Conservation (phyloP, 1,140 invertebrate genomes). For the Bombus ignitus region DNA sequence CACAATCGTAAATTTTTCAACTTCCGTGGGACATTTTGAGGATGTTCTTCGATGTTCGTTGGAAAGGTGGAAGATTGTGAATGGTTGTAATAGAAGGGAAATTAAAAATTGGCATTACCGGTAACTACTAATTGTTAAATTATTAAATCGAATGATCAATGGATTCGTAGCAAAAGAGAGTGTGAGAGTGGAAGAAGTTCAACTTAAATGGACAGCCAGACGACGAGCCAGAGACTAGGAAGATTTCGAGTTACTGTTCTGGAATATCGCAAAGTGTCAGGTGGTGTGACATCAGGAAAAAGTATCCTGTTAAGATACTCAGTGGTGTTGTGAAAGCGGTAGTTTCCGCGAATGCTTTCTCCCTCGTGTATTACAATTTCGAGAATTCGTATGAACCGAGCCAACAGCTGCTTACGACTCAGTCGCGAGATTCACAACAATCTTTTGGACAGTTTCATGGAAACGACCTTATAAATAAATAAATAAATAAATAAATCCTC, state of each 20-base stretch:
- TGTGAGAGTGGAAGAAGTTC: neutral
- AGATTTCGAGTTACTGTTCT: neutral
- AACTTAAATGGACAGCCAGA: too few relatives aligned
- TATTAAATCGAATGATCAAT: too few relatives aligned
- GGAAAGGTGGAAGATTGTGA: too few relatives aligned
- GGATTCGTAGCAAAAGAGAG: neutral
- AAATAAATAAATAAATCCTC: neutral
- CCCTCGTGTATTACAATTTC: slow-evolving; percentile 5
- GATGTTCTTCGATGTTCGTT: too few relatives aligned
- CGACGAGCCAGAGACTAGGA: neutral
- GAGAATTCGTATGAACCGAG: slow-evolving; percentile 10
- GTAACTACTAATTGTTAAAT: too few relatives aligned
- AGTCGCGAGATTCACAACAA: neutral
- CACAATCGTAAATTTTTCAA: neutral
- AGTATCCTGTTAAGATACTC: neutral
- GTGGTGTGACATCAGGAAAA: neutral
- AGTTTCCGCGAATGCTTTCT: slow-evolving; percentile 23
- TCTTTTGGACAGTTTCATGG: neutral
- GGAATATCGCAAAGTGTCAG: neutral
- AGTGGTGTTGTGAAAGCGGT: slow-evolving; percentile 35
- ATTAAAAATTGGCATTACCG: too few relatives aligned
- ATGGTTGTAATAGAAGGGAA: too few relatives aligned
- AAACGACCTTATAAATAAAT: too few relatives aligned
- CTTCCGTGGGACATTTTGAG: neutral
- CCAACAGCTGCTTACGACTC: neutral